Percentiles rank a stretch among this genome's conserved stretches.
phyloP scores from a whole-genome alignment of 2,797 vertebrate species.

The Myotis daubentonii region DNA sequence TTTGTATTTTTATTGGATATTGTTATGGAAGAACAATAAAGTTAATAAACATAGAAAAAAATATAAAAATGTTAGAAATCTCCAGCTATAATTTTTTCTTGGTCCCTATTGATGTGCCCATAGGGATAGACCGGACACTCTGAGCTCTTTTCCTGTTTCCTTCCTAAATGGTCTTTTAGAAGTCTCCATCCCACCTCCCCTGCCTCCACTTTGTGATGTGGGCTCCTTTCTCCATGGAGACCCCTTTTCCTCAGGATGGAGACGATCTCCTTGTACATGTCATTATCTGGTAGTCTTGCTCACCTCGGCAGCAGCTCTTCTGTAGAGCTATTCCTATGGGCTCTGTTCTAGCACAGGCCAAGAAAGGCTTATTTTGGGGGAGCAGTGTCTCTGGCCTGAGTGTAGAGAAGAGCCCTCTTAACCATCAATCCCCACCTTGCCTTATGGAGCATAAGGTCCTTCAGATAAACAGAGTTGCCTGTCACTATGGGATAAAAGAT shows the following conservation, averaged over 20 bases:
- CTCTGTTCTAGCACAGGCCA: not conserved
- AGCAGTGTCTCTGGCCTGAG: not conserved
- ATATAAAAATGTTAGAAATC: slow-evolving; percentile 12
- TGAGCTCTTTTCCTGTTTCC: slow-evolving; percentile 11
- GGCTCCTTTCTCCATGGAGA: not conserved
- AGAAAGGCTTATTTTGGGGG: not conserved
- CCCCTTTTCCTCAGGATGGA: not conserved
- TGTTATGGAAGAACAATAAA: slow-evolving; percentile 21
- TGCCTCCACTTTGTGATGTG: not conserved
- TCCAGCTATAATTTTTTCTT: not conserved
- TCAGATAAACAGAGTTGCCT: slow-evolving; percentile 5
- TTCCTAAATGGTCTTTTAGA: slow-evolving; percentile 8
- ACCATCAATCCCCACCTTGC: not conserved
- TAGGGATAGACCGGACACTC: not conserved
- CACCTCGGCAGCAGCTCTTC: not conserved
- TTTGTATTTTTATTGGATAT: slow-evolving; percentile 31
- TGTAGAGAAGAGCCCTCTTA: not conserved
- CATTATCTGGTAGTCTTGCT: not conserved
- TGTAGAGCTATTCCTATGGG: not conserved
- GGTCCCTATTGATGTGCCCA: not conserved
- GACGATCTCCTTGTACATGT: not conserved
- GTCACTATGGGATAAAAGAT: not conserved
- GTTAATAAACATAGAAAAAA: slow-evolving; percentile 39
- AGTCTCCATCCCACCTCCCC: not conserved
- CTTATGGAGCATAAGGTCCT: not conserved